Evolutionary conservation across 2,113 vertebrate species (phyloP).

Genomic region (Anhinga anhinga): DNA sequence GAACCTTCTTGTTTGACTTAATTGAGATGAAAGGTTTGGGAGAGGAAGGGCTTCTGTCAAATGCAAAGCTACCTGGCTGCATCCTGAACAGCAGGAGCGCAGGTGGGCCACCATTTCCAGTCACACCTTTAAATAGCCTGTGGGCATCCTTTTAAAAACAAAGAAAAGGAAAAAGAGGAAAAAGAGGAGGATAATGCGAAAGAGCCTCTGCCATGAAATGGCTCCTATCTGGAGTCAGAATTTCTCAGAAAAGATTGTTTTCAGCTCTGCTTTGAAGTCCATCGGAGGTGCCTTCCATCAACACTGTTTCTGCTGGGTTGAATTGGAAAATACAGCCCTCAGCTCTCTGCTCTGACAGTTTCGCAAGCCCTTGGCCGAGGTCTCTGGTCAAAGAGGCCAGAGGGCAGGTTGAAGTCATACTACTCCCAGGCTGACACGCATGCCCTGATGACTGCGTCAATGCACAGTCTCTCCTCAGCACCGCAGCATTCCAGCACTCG

Average conservation of each 20-base stretch:
- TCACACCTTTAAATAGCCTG: neutral
- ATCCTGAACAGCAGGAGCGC: neutral
- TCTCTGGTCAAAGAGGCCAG: constrained; percentile 19
- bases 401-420: neutral
- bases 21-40: neutral
- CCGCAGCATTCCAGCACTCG: neutral
- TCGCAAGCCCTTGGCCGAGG: neutral
- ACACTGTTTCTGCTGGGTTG: constrained; percentile 24
- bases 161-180: no score
- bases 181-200: fast-evolving
- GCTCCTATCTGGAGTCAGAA: neutral
- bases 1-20: neutral
- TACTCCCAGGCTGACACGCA: fast-evolving
- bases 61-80: neutral
- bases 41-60: neutral
- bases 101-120: neutral
- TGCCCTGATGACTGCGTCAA: fast-evolving
- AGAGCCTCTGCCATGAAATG: neutral
- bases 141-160: neutral
- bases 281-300: neutral
- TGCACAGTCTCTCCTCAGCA: neutral
- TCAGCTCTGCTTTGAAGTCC: neutral
- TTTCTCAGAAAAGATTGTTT: neutral
- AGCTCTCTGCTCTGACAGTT: neutral
- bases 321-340: constrained; percentile 31